These are phyloP conservation scores for Podarcis siculus DNA, from an alignment of 2,797 vertebrate genomes.

Conservation along the genomic window DNA sequence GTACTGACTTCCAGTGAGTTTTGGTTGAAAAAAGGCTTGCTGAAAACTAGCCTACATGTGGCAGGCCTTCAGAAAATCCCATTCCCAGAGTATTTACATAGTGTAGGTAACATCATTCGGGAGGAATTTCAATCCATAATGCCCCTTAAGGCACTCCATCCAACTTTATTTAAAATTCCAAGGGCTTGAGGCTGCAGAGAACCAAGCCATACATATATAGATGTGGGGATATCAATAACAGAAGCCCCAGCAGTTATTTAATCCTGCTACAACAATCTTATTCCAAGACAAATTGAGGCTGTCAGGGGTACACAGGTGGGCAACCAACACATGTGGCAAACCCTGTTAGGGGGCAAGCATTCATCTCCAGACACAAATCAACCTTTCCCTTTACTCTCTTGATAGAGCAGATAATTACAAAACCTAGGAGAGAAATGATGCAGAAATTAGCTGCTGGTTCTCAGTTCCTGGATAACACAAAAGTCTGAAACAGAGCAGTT, in stretches of 20 bases:
- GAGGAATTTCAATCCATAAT: background rate
- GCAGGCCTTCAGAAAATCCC: background rate
- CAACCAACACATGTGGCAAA: background rate
- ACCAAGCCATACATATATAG: background rate
- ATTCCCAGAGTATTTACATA: background rate
- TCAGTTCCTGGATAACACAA: background rate
- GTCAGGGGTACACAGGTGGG: background rate
- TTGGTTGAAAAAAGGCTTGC: no score
- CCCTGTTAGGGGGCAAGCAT: background rate
- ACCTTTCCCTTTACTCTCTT: background rate
- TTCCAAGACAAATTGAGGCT: background rate
- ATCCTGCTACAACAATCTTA: background rate
- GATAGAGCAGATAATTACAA: background rate
- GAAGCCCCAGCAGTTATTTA: background rate
- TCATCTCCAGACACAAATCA: background rate
- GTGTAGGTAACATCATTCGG: background rate
- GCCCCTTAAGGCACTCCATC: background rate
- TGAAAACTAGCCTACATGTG: no score
- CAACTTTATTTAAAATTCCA: background rate
- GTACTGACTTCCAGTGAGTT: no score
- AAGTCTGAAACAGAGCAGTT: background rate
- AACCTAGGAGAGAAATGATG: background rate
- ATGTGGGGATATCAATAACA: background rate
- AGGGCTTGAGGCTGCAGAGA: background rate
- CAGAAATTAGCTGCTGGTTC: background rate